phyloP scores from a whole-genome alignment of 2,888 invertebrate genomes.

The Euplexia lucipara region DNA sequence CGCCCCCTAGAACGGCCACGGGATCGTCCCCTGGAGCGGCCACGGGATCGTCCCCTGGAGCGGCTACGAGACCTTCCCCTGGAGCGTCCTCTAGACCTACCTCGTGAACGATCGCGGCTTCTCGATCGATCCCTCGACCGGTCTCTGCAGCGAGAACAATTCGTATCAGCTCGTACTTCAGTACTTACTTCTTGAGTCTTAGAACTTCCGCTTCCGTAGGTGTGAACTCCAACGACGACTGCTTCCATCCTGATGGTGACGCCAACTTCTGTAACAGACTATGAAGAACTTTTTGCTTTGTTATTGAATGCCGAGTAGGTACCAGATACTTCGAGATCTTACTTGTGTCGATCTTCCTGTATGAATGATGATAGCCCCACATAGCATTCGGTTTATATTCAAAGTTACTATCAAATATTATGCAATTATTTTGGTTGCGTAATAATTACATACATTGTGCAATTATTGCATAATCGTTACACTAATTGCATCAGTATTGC shows the following conservation, averaged over 20 bases:
- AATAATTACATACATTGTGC: conserved; percentile 23
- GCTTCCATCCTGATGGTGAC: conserved; percentile 36
- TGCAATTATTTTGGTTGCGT: conserved; percentile 7
- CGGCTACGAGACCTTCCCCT: conserved; percentile 11
- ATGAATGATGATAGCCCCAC: conserved; percentile 11
- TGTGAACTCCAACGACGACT: conserved; percentile 28
- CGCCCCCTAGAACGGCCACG: conserved; percentile 11
- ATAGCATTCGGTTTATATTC: conserved; percentile 24
- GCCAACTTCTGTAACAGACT: conserved; percentile 51
- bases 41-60: conserved; percentile 18
- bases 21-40: conserved; percentile 9
- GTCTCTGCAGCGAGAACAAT: conserved; percentile 50
- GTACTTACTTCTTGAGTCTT: conserved; percentile 30
- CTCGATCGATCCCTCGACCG: conserved; percentile 23
- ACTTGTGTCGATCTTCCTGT: conserved; percentile 22
- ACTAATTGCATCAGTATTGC: conserved; percentile 11
- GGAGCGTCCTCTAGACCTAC: conserved; percentile 30
- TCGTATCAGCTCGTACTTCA: conserved; percentile 10
- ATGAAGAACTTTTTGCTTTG: conserved; percentile 30
- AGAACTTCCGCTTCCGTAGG: conserved; percentile 17
- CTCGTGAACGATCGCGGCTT: conserved; percentile 20
- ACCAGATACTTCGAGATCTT: neutral
- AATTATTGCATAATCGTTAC: conserved; percentile 28
- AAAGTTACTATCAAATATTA: neutral
- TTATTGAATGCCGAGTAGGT: neutral